Evolutionary conservation across 2,888 invertebrate genomes (phyloP).

Genomic region (Acanthosepion pharaonis): DNA sequence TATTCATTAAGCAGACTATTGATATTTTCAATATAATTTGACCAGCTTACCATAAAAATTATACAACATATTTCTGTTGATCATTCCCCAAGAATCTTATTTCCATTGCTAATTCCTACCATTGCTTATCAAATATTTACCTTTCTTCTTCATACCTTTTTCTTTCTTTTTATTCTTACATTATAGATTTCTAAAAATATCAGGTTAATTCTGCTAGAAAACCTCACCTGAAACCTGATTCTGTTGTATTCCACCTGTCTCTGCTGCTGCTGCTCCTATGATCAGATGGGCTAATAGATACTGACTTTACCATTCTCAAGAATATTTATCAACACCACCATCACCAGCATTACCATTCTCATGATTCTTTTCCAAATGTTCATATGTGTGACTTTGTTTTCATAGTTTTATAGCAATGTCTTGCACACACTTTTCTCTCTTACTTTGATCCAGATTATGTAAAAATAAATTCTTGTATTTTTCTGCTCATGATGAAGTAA

Average conservation of each 20-base stretch:
- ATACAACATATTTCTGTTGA: not conserved
- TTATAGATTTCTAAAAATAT: not conserved
- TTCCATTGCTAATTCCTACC: not conserved
- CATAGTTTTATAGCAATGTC: not conserved
- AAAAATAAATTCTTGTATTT: not conserved
- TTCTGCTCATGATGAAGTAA: not conserved
- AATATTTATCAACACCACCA: not conserved
- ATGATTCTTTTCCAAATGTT: not conserved
- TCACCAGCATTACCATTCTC: not conserved
- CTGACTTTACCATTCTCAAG: conserved; percentile 20
- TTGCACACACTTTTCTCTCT: too few relatives aligned
- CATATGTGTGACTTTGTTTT: not conserved
- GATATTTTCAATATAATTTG: too few relatives aligned
- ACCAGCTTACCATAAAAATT: too few relatives aligned
- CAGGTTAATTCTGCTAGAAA: not conserved
- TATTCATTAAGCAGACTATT: too few relatives aligned
- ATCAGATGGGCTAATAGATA: not conserved
- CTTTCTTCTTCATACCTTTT: not conserved
- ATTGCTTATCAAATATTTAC: not conserved
- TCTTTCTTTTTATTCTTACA: not conserved
- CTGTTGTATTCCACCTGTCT: not conserved
- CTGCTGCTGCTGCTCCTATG: not conserved
- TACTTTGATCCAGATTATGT: not conserved
- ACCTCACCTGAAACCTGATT: not conserved
- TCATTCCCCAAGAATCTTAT: not conserved